These are phyloP conservation scores for Bicyclus anynana DNA, from an alignment of 1,140 invertebrate species.

Conservation along the genomic window DNA sequence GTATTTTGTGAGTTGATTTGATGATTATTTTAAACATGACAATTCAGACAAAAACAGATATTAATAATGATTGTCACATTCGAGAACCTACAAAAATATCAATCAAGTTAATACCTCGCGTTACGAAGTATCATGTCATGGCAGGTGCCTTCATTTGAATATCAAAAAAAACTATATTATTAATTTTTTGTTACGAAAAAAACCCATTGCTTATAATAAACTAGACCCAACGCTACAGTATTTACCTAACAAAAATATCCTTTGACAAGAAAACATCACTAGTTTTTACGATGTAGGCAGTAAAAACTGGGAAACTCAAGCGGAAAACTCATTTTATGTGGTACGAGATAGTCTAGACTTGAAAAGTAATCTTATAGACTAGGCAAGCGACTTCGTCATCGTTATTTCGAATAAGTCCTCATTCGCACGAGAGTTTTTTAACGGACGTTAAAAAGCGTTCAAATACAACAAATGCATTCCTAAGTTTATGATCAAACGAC, in stretches of 20 bases:
- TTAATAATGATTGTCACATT: background rate
- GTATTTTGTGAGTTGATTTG: no score
- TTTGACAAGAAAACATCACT: background rate
- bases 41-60: no score
- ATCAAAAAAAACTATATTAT: slow-evolving; percentile 10
- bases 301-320: background rate
- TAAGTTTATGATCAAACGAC: no score
- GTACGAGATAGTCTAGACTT: no score
- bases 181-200: background rate
- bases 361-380: no score
- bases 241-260: background rate
- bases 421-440: no score
- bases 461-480: no score
- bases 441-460: no score
- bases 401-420: no score
- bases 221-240: background rate
- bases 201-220: background rate
- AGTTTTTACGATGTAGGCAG: background rate
- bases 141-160: slow-evolving; percentile 18
- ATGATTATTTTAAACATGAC: no score
- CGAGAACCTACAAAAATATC: background rate
- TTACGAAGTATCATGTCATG: background rate
- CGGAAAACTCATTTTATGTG: background rate
- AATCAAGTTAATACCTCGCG: slow-evolving; percentile 1
- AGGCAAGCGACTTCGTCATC: no score